Evolutionary conservation across 1,140 invertebrate species (phyloP).

Genomic region (Rhagoletis pomonella): DNA sequence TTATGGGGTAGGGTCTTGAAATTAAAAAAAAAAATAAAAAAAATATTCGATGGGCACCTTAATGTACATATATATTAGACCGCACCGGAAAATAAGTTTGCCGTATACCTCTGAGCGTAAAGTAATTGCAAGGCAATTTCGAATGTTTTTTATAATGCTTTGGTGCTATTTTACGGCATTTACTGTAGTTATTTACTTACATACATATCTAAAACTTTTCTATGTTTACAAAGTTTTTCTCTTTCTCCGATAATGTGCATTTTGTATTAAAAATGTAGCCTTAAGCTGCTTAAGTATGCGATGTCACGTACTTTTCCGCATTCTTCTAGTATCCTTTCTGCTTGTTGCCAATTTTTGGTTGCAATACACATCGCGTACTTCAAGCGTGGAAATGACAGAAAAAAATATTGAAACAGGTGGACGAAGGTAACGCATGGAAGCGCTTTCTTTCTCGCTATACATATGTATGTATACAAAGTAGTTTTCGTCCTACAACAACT

Average conservation of each 20-base stretch:
- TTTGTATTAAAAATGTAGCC: slow-evolving; percentile 12
- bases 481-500: not conserved
- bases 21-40: too few relatives aligned
- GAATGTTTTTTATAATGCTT: too few relatives aligned
- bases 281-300: slow-evolving; percentile 30
- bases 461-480: not conserved
- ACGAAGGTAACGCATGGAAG: not conserved
- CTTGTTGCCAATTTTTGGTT: slow-evolving; percentile 1
- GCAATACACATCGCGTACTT: not conserved
- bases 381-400: not conserved
- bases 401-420: not conserved
- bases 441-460: not conserved
- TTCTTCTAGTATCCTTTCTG: not conserved
- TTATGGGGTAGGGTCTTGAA: too few relatives aligned
- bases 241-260: slow-evolving; percentile 22
- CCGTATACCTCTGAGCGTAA: too few relatives aligned
- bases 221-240: not conserved
- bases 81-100: too few relatives aligned
- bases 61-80: too few relatives aligned
- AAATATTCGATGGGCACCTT: too few relatives aligned
- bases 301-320: not conserved
- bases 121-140: too few relatives aligned
- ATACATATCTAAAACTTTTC: not conserved
- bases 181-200: too few relatives aligned
- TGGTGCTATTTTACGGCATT: too few relatives aligned